Evolutionary conservation across 2,888 invertebrate species (phyloP).

Genomic region (Dolomedes plantarius): DNA sequence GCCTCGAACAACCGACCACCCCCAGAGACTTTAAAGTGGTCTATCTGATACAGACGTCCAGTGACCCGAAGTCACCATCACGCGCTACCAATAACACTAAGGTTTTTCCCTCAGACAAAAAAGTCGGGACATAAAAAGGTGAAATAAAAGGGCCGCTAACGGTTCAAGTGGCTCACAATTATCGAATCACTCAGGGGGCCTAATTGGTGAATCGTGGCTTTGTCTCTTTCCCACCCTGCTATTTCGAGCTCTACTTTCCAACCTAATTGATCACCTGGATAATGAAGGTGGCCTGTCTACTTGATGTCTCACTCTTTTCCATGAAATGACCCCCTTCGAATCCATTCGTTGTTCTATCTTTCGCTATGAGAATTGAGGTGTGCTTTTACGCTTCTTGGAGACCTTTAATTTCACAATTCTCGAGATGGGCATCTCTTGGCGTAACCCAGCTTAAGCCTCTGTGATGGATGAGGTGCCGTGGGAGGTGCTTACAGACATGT

Average conservation of each 20-base stretch:
- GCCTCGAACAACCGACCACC: too few species aligned
- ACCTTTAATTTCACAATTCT: not conserved
- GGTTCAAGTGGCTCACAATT: slow-evolving; percentile 30
- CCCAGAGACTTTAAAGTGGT: too few species aligned
- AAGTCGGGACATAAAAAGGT: slow-evolving; percentile 4
- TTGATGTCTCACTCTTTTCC: slow-evolving; percentile 41
- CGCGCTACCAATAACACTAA: not conserved
- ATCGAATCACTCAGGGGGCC: slow-evolving; percentile 47
- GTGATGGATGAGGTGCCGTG: not conserved
- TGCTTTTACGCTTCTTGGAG: not conserved
- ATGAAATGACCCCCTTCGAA: not conserved
- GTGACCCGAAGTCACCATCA: too few species aligned
- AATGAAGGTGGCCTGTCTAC: not conserved
- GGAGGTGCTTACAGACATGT: not conserved
- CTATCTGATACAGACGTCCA: too few species aligned
- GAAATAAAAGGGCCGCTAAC: slow-evolving; percentile 33
- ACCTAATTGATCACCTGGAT: slow-evolving; percentile 56
- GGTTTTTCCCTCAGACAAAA: not conserved
- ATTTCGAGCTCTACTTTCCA: slow-evolving; percentile 17
- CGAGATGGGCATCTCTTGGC: not conserved
- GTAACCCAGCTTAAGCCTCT: not conserved
- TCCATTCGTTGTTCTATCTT: not conserved
- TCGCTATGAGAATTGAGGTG: not conserved
- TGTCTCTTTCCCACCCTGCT: slow-evolving; percentile 10
- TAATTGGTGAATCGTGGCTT: slow-evolving; percentile 56